Evolutionary conservation across 92 coral and sea anemone species (phyloP), one percentile per base, ranked within the genome.

Genomic region (Plumapathes pennacea): DNA sequence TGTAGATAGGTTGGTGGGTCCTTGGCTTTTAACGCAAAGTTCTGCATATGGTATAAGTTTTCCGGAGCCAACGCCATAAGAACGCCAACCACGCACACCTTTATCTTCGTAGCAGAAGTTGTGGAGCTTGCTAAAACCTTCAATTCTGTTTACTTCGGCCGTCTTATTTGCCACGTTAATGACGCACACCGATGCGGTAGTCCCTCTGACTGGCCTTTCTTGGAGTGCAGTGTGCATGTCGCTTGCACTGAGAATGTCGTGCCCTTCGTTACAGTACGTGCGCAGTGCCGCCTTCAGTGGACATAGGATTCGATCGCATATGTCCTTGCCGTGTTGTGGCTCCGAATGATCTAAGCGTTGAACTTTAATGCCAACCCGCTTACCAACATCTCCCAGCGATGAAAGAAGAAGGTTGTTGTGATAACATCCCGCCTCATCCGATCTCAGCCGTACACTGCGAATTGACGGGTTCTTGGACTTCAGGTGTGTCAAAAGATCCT

Each of bases 171-270:
- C 15, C 21, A 64, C 72, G 25, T 76, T 25, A 23, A 83, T 36
- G 28, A 53, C 41, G 57, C 82, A 77, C 12, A 77, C 74, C 3
- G 77, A 46, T 28, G 90, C 81, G 24, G 90, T 64, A 25, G 77
- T 71, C 39, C 81, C 85, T 54, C 25, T 54, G 12, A 77, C 81
- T 25, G 62, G 85, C 24, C 77, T 50, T 54, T 67, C 69, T 18
- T 34, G 49, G 12, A 83, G 63, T 11, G 89, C 81, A 6, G 67
- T 55, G 27, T 61, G 63, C 72, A 69, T 76, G 44, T 76, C 76
- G 8, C 44, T 54, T 26, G 78, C 77, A 49, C 50, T 49, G 30
- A 51, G 46, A 32, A 66, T 62, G 29, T 78, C 62, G 64, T 65
- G 74, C 24, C 82, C 90, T 54, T 77, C 76, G 50, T 77, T 57